Conservation (phyloP, 2,797 vertebrate species). For the Falco rusticolus region DNA sequence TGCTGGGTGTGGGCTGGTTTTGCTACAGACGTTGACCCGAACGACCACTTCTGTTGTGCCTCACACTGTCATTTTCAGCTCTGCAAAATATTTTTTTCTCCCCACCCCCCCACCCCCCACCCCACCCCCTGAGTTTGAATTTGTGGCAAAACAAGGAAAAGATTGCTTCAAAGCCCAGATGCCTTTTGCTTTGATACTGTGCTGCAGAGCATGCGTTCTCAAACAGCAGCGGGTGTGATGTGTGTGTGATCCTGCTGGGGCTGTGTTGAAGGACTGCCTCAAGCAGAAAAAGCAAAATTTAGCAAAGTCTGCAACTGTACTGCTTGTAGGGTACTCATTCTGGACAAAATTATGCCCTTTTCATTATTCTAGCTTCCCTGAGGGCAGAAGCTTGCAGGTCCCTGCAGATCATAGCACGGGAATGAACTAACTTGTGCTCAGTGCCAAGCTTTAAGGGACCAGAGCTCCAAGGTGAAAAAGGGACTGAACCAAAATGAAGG, state of each 20-base stretch:
- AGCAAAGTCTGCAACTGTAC: background rate
- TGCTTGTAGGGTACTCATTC: background rate
- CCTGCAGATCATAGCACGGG: background rate
- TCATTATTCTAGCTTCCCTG: background rate
- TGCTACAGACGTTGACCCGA: background rate
- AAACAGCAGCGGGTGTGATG: background rate
- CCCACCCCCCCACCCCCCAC: too few relatives aligned
- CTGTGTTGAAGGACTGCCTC: background rate
- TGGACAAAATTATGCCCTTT: background rate
- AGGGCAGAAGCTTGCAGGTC: background rate
- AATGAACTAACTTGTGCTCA: background rate
- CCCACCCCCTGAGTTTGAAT: background rate
- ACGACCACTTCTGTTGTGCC: background rate
- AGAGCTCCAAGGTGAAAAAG: background rate
- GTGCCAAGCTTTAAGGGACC: background rate
- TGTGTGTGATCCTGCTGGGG: background rate
- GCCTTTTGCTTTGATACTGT: background rate
- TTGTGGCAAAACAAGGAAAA: background rate
- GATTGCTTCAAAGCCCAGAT: background rate
- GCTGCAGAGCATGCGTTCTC: background rate
- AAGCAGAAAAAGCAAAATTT: background rate
- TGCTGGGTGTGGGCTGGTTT: background rate
- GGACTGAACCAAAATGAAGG: background rate
- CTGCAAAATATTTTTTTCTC: background rate
- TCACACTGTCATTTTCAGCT: background rate